Evolutionary conservation across 2,113 vertebrate species (phyloP).

Genomic region (Megaptera novaeangliae): DNA sequence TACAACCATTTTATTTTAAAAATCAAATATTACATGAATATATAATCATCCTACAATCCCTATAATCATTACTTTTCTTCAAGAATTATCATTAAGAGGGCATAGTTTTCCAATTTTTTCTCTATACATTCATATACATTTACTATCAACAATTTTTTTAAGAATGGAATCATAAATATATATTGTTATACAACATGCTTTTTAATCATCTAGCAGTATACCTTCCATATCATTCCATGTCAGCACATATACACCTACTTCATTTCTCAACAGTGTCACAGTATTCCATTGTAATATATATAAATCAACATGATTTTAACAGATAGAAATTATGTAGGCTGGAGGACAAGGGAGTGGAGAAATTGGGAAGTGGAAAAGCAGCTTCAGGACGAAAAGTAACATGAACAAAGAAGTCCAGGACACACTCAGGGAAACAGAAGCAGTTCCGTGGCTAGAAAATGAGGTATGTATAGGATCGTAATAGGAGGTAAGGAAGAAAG

Average conservation of each 20-base stretch:
- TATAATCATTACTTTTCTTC: constrained; percentile 37
- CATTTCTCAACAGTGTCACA: background rate
- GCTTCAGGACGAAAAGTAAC: background rate
- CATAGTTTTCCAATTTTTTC: constrained; percentile 15
- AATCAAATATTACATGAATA: constrained; percentile 22
- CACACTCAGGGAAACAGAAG: background rate
- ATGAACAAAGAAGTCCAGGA: background rate
- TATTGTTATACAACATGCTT: background rate
- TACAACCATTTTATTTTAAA: background rate
- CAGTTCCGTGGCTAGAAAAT: background rate
- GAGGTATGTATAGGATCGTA: background rate
- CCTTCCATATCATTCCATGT: background rate
- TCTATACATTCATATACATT: background rate
- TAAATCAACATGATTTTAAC: background rate
- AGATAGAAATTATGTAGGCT: background rate
- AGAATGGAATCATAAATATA: background rate
- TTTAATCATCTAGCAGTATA: background rate
- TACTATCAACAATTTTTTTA: constrained; percentile 28
- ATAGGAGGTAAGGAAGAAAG: background rate
- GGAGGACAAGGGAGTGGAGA: background rate
- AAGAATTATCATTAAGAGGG: constrained; percentile 38
- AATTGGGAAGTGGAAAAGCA: background rate
- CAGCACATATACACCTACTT: background rate
- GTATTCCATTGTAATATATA: background rate
- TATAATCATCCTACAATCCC: constrained; percentile 10